phyloP scores from a whole-genome alignment of 2,113 vertebrate genomes.

The Indicator maculatus region DNA sequence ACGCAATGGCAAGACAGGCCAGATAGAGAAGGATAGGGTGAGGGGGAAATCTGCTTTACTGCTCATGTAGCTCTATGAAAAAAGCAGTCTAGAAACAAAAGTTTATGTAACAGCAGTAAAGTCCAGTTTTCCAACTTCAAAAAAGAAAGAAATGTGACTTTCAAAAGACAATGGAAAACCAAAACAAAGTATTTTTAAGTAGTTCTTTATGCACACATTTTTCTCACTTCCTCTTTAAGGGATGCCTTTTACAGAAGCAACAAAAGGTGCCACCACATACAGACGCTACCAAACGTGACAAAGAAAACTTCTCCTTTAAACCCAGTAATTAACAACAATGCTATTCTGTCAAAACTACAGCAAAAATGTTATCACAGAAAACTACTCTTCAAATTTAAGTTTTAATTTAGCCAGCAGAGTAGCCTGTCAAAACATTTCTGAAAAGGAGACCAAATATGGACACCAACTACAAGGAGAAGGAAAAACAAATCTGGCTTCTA shows the following conservation, averaged over 20 bases:
- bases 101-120: not conserved
- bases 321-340: not conserved
- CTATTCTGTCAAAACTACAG: not conserved
- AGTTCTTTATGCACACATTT: not conserved
- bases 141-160: not conserved
- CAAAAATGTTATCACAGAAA: not conserved
- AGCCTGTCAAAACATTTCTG: not conserved
- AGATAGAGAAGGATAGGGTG: not conserved
- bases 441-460: not conserved
- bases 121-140: not conserved
- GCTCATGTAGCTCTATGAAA: not conserved
- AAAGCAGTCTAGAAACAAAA: not conserved
- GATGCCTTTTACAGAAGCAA: not conserved
- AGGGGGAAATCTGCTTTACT: not conserved
- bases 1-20: not conserved
- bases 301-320: not conserved
- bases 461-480: not conserved
- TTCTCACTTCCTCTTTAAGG: not conserved
- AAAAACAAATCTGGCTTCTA: not conserved
- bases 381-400: not conserved
- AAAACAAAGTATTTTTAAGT: not conserved
- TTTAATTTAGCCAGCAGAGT: not conserved
- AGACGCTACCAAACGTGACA: not conserved
- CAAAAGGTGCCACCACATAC: not conserved
- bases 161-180: not conserved